Evolutionary conservation across 1,140 invertebrate genomes (phyloP), one percentile per base, ranked within the genome.

Genomic region (Chironomus tepperi): DNA sequence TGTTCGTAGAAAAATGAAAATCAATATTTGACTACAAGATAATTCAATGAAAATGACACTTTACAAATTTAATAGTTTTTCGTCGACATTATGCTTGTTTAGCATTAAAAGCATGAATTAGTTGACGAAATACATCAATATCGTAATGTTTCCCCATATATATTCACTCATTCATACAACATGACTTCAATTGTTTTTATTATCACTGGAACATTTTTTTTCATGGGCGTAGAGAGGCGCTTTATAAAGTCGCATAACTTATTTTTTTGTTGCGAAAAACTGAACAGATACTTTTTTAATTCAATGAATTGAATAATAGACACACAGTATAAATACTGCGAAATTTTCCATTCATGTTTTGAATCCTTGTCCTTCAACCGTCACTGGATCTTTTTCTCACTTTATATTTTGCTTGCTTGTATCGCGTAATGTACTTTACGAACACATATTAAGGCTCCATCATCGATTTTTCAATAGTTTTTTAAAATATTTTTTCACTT

Each of bases 381-480:
- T 19, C 18, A 18, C 7, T 70, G 19, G 16, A 12, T 57, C 47
- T 21, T 70, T 70, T 70, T 19, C 7, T 18, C 16, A 18, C 65
- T 70, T n/a, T n/a, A 70, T 19, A 16, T 8, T 70, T 70, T 70
- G n/a, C 65, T 70, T 7, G 16, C n/a, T 70, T 70, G 65, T 70
- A 19, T 70, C 65, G 16, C 9, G n/a, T 67, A 16, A 16, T 18
- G n/a, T 70, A 16, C 16, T 19, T 18, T 21, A 70, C 7, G 10
- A 18, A 19, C 19, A 19, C 16, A 70, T 18, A 21, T 70, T 21
- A 10, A 75, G 12, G 34, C 57, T 43, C 15, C 57, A 70, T 74
- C 74, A 74, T 64, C 16, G 43, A 65, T 64, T 57, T 42, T 47
- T 64, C 43, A 12, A 75, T n/a, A 74, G 70, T 70, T 67, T 43